Evolutionary conservation across 2,797 vertebrate genomes (phyloP).

Genomic region (Sebastes cheni): DNA sequence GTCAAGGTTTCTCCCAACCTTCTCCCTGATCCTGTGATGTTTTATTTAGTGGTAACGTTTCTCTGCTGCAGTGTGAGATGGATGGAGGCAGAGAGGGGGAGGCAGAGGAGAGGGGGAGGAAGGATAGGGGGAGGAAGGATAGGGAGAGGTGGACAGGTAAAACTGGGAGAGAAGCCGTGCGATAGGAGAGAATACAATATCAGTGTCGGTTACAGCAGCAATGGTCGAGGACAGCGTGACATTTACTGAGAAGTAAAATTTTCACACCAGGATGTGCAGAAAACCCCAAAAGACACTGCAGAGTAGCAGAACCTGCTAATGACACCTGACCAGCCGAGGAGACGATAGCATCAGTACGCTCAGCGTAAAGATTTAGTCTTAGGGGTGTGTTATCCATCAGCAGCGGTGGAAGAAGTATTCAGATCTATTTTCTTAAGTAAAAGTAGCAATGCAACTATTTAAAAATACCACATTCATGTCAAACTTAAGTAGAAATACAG

Average conservation of each 20-base stretch:
- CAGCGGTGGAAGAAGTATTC: background rate
- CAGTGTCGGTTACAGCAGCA: background rate
- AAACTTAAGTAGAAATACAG: background rate
- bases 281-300: background rate
- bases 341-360: background rate
- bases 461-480: background rate
- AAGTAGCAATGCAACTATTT: background rate
- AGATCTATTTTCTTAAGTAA: background rate
- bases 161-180: background rate
- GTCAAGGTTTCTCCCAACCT: conserved; percentile 38
- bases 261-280: conserved; percentile 19
- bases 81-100: background rate
- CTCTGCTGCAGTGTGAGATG: conserved; percentile 5
- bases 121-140: background rate
- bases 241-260: conserved; percentile 25
- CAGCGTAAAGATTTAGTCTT: background rate
- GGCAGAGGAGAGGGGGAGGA: background rate
- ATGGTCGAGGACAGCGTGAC: conserved; percentile 17
- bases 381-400: no score
- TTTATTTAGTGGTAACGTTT: conserved; percentile 51
- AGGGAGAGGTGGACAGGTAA: background rate
- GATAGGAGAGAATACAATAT: conserved; percentile 11
- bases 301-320: background rate
- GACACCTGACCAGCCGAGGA: background rate
- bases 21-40: conserved; percentile 32